phyloP scores from a whole-genome alignment of 2,888 invertebrate genomes.

The Drosophila neonasuta region DNA sequence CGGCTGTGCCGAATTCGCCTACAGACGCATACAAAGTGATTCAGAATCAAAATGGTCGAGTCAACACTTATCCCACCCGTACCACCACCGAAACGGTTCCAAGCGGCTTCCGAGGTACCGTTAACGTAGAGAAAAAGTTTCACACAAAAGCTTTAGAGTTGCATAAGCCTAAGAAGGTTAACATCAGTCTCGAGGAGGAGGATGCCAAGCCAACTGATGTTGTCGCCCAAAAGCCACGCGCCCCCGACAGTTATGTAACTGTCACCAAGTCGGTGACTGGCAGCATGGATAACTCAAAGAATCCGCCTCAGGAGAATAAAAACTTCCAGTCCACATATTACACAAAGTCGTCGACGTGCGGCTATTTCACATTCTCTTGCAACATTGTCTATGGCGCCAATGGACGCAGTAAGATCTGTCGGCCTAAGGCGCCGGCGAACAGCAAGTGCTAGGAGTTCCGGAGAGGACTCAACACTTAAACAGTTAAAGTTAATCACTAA shows the following conservation, averaged over 20 bases:
- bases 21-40: slow-evolving; percentile 65
- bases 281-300: slow-evolving; percentile 85
- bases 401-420: slow-evolving; percentile 90
- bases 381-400: slow-evolving; percentile 90
- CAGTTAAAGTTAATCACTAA: slow-evolving; percentile 42
- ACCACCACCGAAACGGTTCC: slow-evolving; percentile 80
- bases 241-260: slow-evolving; percentile 88
- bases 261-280: slow-evolving; percentile 91
- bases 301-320: slow-evolving; percentile 85
- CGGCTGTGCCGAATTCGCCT: slow-evolving; percentile 60
- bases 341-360: slow-evolving; percentile 93
- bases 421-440: slow-evolving; percentile 90
- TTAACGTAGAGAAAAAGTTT: slow-evolving; percentile 81
- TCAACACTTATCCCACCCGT: slow-evolving; percentile 68
- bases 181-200: slow-evolving; percentile 69
- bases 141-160: slow-evolving; percentile 80
- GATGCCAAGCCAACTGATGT: slow-evolving; percentile 26
- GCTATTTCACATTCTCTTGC: slow-evolving; percentile 93
- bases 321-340: slow-evolving; percentile 91
- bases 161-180: slow-evolving; percentile 71
- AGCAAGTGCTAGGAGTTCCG: slow-evolving; percentile 84
- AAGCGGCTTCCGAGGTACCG: slow-evolving; percentile 81
- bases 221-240: slow-evolving; percentile 70
- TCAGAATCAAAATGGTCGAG: slow-evolving; percentile 81
- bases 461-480: slow-evolving; percentile 62